These are phyloP conservation scores for Alexandromys fortis DNA, from an alignment of 2,113 vertebrate species.

Conservation along the genomic window DNA sequence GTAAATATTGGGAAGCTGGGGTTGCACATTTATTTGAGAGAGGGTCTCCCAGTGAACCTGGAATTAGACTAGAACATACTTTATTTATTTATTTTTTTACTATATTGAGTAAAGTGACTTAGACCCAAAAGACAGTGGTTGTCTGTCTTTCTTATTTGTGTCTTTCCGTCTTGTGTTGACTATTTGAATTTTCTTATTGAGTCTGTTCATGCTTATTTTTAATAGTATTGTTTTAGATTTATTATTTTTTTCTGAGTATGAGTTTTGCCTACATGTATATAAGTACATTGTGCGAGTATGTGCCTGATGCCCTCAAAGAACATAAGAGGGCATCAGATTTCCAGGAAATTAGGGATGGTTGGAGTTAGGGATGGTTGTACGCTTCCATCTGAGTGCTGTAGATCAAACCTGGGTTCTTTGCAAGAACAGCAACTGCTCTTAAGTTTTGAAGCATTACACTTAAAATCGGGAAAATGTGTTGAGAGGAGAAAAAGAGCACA, in stretches of 20 bases:
- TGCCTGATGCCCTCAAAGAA: not conserved
- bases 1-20: not conserved
- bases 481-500: not conserved
- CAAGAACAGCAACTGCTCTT: not conserved
- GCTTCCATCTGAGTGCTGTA: not conserved
- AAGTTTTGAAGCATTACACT: not conserved
- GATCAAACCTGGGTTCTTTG: not conserved
- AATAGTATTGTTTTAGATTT: not conserved
- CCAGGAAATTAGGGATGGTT: not conserved
- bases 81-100: too few species aligned
- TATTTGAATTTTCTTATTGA: conserved; percentile 30
- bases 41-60: not conserved
- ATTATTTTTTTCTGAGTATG: not conserved
- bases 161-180: not conserved
- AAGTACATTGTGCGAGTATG: not conserved
- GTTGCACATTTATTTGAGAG: not conserved
- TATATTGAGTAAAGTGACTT: not conserved
- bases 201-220: not conserved
- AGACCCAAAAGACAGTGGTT: not conserved
- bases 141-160: not conserved
- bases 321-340: not conserved
- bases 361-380: not conserved
- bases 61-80: not conserved
- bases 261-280: not conserved
- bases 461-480: not conserved